A percentile compares a stretch with the other conserved stretches of the same genome.
Evolutionary conservation across 2,888 invertebrate species (phyloP).

Genomic region (Epicampocera succincta): DNA sequence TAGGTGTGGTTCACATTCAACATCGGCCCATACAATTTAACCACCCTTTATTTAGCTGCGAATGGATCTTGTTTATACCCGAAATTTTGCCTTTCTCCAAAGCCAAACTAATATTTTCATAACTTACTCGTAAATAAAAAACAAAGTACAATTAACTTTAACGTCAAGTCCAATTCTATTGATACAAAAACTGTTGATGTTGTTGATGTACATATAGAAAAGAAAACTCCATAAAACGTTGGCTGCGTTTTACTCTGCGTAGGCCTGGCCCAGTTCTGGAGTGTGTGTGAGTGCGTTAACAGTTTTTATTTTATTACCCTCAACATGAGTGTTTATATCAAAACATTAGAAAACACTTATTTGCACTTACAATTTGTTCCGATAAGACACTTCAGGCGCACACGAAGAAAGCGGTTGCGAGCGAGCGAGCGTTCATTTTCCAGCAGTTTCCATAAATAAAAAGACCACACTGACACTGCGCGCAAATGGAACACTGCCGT

Average conservation of each 20-base stretch:
- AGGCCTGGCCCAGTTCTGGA: constrained; percentile 8
- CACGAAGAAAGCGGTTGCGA: background rate
- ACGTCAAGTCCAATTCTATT: background rate
- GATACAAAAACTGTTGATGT: constrained; percentile 4
- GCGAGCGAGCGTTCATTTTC: constrained; percentile 21
- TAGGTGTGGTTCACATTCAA: too few species aligned
- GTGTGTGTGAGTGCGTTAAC: background rate
- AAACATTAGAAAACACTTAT: constrained; percentile 40
- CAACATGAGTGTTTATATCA: constrained; percentile 15
- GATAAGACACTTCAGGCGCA: constrained; percentile 6
- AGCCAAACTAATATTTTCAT: too few species aligned
- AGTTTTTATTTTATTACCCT: constrained; percentile 36
- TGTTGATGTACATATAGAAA: background rate
- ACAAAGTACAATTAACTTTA: background rate
- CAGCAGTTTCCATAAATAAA: constrained; percentile 21
- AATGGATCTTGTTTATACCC: too few species aligned
- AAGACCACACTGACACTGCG: constrained; percentile 20
- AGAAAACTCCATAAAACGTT: constrained; percentile 5
- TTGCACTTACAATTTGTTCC: constrained; percentile 1
- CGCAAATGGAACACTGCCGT: constrained; percentile 12
- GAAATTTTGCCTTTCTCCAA: too few species aligned
- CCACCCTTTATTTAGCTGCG: too few species aligned
- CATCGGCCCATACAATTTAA: too few species aligned
- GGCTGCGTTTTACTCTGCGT: constrained; percentile 14
- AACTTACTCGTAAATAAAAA: background rate